Conservation (phyloP, 2,888 invertebrate genomes). For the Drosophila gaucha region DNA sequence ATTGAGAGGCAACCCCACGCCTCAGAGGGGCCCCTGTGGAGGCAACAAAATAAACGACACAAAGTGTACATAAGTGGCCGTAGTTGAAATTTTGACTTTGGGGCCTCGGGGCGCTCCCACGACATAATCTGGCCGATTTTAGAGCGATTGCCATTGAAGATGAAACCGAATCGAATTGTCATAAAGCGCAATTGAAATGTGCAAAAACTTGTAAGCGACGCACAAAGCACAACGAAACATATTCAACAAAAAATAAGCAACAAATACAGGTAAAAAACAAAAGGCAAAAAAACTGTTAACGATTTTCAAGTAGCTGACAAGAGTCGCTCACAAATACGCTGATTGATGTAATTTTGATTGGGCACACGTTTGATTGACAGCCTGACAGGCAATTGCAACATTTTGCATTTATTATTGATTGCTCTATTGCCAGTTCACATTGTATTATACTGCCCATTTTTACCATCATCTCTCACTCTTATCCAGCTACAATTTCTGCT, state of each 20-base stretch:
- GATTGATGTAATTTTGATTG: constrained; percentile 65
- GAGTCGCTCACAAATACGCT: constrained; percentile 41
- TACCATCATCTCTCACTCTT: constrained; percentile 1
- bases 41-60: constrained; percentile 6
- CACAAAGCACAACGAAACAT: background rate
- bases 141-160: constrained; percentile 51
- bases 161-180: constrained; percentile 41
- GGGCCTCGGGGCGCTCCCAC: constrained; percentile 65
- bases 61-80: constrained; percentile 17
- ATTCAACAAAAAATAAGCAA: background rate
- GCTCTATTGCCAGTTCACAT: constrained; percentile 39
- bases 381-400: constrained; percentile 40
- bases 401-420: constrained; percentile 49
- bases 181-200: constrained; percentile 41
- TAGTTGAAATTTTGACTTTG: constrained; percentile 23
- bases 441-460: constrained; percentile 3
- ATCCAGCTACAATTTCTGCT: background rate
- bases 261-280: constrained; percentile 1
- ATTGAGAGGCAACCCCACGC: constrained; percentile 36
- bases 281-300: constrained; percentile 17
- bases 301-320: constrained; percentile 34
- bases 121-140: constrained; percentile 45
- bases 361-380: constrained; percentile 50
- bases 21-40: background rate
- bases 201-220: constrained; percentile 27